Conservation (phyloP, 2,888 invertebrate species). For the Spisula subtruncata region DNA sequence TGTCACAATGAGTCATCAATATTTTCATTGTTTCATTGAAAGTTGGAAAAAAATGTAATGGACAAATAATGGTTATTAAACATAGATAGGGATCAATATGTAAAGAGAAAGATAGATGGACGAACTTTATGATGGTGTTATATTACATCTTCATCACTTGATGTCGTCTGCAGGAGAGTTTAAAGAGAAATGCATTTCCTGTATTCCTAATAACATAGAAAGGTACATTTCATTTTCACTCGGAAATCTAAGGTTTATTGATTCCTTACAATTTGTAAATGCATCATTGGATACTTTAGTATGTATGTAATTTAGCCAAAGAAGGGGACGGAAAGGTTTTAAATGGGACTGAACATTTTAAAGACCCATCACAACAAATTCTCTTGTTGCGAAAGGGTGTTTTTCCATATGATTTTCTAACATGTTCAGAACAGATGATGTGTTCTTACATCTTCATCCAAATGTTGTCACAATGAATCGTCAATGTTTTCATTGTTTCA, state of each 20-base stretch:
- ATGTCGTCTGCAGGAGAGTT: constrained; percentile 55
- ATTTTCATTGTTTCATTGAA: no score
- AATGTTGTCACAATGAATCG: no score
- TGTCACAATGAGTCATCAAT: no score
- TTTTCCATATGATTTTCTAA: constrained; percentile 64
- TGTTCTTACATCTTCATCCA: no score
- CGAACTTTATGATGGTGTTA: no score
- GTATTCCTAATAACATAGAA: constrained; percentile 46
- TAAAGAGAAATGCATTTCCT: constrained; percentile 37
- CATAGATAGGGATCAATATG: no score
- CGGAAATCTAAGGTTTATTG: constrained; percentile 49
- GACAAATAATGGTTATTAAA: no score
- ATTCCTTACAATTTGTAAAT: constrained; percentile 47
- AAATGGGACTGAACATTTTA: constrained; percentile 34
- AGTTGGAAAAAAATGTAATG: no score
- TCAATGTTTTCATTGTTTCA: no score
- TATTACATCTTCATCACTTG: constrained; percentile 61
- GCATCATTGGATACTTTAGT: constrained; percentile 40
- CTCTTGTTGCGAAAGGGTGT: constrained; percentile 65
- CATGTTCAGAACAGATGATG: constrained; percentile 53
- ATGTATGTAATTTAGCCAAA: constrained; percentile 31
- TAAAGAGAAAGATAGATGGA: no score
- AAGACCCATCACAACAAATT: constrained; percentile 39
- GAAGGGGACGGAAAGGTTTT: no score
- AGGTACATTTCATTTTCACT: constrained; percentile 49